Conservation (phyloP, 2,888 invertebrate species). For the Chrysina gloriosa region DNA sequence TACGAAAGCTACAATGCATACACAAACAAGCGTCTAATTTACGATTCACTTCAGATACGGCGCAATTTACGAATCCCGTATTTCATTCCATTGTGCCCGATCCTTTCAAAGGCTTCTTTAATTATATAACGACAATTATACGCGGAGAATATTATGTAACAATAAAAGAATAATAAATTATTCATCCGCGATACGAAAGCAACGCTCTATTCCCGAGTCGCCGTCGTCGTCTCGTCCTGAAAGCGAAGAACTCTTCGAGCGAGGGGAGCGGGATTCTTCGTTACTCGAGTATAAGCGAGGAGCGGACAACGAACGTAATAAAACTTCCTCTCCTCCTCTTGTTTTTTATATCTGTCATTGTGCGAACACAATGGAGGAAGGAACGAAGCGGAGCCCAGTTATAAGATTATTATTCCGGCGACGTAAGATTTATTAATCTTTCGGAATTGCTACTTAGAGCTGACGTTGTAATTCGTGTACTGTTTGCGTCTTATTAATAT, state of each 20-base stretch:
- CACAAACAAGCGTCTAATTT: too few relatives aligned
- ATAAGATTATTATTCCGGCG: constrained; percentile 36
- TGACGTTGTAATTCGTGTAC: constrained; percentile 25
- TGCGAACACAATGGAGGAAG: constrained; percentile 29
- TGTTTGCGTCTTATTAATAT: constrained; percentile 20
- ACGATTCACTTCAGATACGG: too few relatives aligned
- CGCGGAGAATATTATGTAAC: constrained; percentile 24
- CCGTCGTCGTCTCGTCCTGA: not conserved
- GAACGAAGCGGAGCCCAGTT: constrained; percentile 10
- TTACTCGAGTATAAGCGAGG: too few relatives aligned
- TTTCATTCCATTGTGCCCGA: not conserved
- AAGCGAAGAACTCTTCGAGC: constrained; percentile 9
- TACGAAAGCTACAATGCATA: too few relatives aligned
- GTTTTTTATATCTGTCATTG: constrained; percentile 38
- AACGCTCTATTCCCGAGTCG: constrained; percentile 22
- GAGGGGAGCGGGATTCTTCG: too few relatives aligned
- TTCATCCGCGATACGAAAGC: constrained; percentile 25
- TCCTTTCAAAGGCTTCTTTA: constrained; percentile 2
- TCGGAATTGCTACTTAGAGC: constrained; percentile 21
- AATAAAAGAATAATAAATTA: constrained; percentile 35
- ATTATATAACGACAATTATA: constrained; percentile 27
- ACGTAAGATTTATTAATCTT: constrained; percentile 37
- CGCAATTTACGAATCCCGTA: not conserved
- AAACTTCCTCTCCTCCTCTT: constrained; percentile 25
- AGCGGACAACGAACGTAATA: constrained; percentile 27